Base-by-base conservation (phyloP, 2,888 invertebrate species). In the Serripes groenlandicus region DNA sequence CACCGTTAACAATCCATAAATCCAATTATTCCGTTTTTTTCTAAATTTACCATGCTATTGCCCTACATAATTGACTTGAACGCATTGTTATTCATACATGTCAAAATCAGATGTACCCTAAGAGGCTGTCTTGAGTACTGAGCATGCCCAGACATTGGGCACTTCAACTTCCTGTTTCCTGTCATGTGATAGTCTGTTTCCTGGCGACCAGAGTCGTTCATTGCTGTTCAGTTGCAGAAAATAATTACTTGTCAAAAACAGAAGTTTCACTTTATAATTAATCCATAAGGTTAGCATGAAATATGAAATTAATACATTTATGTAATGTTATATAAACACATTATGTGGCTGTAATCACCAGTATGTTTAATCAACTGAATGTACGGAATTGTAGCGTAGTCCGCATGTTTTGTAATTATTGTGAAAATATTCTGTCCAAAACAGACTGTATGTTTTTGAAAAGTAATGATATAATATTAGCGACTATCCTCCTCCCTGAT, bases 241-340 rank as follows among this genome's bases (percentile, higher is more conserved):
- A 37, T 81, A 84, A 84, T 84, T 66, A 81, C 78, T 56, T 84
- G 84, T 84, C 84, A 84, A 35, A 78, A 81, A 72, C 84, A 84
- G 76, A 76, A 70, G 62, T 69, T 76, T 76, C 49, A 56, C 68
- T 75, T 54, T 68, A 66, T 75, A 75, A 75, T 75, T 35, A 72
- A 66, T 66, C 66, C 66, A 42, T 66, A 66, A 66, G 1, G 42
- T 5, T 7, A 37, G 5, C 23, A 23, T 66, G 23, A 42, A 66
- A 42, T 26, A 34, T 66, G 66, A 66, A 66, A 42, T 66, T 66
- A 66, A 42, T 42, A 66, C 62, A 62, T 62, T n/a, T n/a, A 21
- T 34, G 34, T 30, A 62, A 62, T 62, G 34, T 62, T 62, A 28
- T 62, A 34, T 62, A 62, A 62, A n/a, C n/a, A n/a, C n/a, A n/a